phyloP scores from a whole-genome alignment of 2,113 vertebrate species.

The Galemys pyrenaicus region DNA sequence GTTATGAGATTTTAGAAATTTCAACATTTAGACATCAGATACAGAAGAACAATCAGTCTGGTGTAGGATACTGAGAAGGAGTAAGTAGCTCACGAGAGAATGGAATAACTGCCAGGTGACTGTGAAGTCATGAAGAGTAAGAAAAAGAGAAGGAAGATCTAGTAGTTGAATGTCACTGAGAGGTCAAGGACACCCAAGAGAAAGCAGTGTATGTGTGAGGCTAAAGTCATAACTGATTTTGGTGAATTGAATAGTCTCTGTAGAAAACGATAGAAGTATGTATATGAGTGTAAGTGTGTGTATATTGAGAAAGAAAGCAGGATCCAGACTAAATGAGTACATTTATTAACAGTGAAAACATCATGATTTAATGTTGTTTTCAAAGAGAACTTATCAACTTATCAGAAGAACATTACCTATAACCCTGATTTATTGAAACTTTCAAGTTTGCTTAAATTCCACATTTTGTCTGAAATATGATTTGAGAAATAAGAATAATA shows the following conservation, averaged over 20 bases:
- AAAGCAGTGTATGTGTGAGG: background rate
- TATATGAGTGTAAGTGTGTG: background rate
- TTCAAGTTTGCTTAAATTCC: background rate
- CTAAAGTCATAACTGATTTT: background rate
- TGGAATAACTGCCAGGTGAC: background rate
- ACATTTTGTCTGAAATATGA: background rate
- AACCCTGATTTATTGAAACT: background rate
- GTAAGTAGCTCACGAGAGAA: background rate
- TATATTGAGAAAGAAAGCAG: background rate
- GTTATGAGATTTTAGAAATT: background rate
- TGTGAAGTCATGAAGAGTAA: background rate
- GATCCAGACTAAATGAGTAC: background rate
- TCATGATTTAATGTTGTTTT: background rate
- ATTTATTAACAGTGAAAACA: background rate
- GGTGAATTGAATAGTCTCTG: background rate
- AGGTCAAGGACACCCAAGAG: background rate
- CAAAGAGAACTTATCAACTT: constrained; percentile 3
- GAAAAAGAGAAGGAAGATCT: background rate
- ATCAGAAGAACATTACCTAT: background rate
- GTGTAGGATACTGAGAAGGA: background rate
- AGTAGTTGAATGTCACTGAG: background rate
- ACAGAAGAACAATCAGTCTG: background rate
- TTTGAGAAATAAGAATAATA: background rate
- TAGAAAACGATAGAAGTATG: background rate
- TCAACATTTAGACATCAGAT: background rate